Percentiles rank a stretch among this genome's conserved stretches.
Evolutionary conservation across 2,113 vertebrate species (phyloP).

Genomic region (Urocolius indicus): DNA sequence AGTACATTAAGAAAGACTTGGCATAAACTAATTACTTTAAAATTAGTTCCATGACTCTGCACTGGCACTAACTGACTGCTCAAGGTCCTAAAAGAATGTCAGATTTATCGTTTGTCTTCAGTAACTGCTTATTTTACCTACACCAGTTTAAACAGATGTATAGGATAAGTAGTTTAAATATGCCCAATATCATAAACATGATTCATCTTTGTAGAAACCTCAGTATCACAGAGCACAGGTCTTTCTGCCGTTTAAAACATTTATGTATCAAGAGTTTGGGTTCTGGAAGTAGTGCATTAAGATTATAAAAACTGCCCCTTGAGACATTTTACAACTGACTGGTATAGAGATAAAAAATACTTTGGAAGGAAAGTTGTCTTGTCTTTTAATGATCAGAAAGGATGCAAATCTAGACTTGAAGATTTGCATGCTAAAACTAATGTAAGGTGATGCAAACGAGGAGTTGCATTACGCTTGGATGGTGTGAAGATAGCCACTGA

Average conservation of each 20-base stretch:
- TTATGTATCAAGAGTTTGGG: not conserved
- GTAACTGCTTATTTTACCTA: not conserved
- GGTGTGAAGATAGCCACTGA: not conserved
- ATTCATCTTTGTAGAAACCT: not conserved
- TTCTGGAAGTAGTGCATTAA: not conserved
- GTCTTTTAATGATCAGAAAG: not conserved
- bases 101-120: not conserved
- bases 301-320: not conserved
- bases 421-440: not conserved
- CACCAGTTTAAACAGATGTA: constrained; percentile 1
- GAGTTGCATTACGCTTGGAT: not conserved
- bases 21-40: constrained; percentile 31
- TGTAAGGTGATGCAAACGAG: not conserved
- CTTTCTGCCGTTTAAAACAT: constrained; percentile 1
- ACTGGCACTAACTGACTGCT: not conserved
- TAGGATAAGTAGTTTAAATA: constrained; percentile 20
- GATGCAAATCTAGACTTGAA: not conserved
- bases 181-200: not conserved
- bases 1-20: not conserved
- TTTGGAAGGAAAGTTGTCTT: not conserved
- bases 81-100: constrained; percentile 5
- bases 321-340: not conserved
- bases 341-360: not conserved
- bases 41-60: constrained; percentile 13
- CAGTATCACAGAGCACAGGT: not conserved